Evolutionary conservation across 2,113 vertebrate species (phyloP), one percentile per base, ranked within the genome.

Genomic region (Ophthalmolycus amberensis): DNA sequence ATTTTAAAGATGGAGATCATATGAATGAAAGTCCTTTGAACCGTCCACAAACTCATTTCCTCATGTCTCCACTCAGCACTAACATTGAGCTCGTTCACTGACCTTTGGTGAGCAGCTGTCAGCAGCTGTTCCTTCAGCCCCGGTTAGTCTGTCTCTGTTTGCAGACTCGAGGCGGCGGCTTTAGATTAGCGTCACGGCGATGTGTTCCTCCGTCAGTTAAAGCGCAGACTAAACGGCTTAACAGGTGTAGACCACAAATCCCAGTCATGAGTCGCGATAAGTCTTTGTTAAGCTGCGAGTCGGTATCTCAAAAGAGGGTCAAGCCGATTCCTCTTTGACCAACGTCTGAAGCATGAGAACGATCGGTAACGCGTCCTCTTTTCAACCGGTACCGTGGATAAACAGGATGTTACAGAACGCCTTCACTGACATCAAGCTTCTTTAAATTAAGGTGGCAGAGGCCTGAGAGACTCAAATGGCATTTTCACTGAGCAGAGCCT

Each of bases 261-360:
- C 84, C 71, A 80, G 86, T 87, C 83, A 83, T 59, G 80, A 65
- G 87, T 37, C 46, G 59, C 63, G 82, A 77, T 83, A 90, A 88
- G 75, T 68, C 80, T 14, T n/a, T n/a, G n/a, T n/a, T n/a, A n/a
- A n/a, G n/a, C n/a, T n/a, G n/a, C n/a, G n/a, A n/a, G n/a, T n/a
- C n/a, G n/a, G n/a, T n/a, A n/a, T n/a, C n/a, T n/a, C n/a, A n/a
- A n/a, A n/a, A n/a, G n/a, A n/a, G n/a, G n/a, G n/a, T n/a, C n/a
- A n/a, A n/a, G n/a, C n/a, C n/a, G n/a, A n/a, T n/a, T n/a, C n/a
- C n/a, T n/a, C n/a, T n/a, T n/a, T n/a, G n/a, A n/a, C n/a, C 22
- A 0, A 9, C 48, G 72, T 79, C 37, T 38, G 37, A 38, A 38
- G 37, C 37, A 38, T 38, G 37, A 38, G 37, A 38, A 38, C 37